phyloP scores from a whole-genome alignment of 2,888 invertebrate genomes.

The Tigriopus californicus region DNA sequence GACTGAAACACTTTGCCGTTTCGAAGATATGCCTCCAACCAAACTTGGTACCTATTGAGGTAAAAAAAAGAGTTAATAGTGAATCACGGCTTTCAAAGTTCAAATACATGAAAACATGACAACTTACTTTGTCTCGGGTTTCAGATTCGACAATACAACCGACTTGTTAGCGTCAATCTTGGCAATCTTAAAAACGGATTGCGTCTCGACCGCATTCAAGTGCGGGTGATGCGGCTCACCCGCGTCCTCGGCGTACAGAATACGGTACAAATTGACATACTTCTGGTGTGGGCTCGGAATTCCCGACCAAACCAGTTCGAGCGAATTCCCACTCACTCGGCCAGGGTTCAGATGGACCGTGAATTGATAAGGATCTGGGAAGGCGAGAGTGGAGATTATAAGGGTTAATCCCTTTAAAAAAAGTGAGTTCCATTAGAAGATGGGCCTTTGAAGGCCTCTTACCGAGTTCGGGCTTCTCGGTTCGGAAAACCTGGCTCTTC shows the following conservation, averaged over 20 bases:
- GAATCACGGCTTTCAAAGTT: background rate
- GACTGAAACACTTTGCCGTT: slow-evolving; percentile 77
- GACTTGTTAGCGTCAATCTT: slow-evolving; percentile 48
- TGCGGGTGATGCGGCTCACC: too few species aligned
- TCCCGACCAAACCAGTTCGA: slow-evolving; percentile 61
- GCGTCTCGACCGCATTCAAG: slow-evolving; percentile 43
- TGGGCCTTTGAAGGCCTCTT: background rate
- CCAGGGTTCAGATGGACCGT: slow-evolving; percentile 54
- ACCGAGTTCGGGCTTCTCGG: background rate
- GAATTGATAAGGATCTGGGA: slow-evolving; percentile 58
- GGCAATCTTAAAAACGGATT: slow-evolving; percentile 49
- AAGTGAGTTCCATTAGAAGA: background rate
- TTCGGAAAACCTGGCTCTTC: background rate
- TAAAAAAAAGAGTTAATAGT: background rate
- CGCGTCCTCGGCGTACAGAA: slow-evolving; percentile 49
- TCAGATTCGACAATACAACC: slow-evolving; percentile 44
- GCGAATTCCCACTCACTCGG: slow-evolving; percentile 51
- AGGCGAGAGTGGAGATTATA: background rate
- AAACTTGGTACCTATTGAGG: slow-evolving; percentile 43
- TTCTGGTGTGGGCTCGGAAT: slow-evolving; percentile 74
- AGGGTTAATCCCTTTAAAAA: background rate
- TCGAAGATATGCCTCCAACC: slow-evolving; percentile 72
- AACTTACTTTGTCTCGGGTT: slow-evolving; percentile 44
- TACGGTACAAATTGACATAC: slow-evolving; percentile 70
- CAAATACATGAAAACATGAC: slow-evolving; percentile 17